These are phyloP conservation scores for Uromys caudimaculatus DNA, from an alignment of 2,797 vertebrate genomes.

Conservation along the genomic window DNA sequence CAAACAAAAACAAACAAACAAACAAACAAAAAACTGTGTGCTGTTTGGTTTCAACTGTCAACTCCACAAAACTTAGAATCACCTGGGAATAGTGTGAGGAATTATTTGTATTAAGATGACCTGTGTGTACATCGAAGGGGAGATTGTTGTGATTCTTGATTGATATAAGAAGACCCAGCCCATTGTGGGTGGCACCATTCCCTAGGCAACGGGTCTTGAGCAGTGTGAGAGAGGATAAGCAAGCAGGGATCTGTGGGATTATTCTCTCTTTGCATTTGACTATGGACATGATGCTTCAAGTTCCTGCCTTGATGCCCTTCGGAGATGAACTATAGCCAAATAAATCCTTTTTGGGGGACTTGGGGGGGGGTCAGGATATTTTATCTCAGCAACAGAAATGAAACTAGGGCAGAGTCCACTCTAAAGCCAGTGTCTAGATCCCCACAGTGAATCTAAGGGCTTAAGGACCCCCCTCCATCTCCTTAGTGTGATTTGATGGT, in stretches of 20 bases:
- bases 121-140: neutral
- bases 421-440: neutral
- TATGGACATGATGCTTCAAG: neutral
- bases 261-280: neutral
- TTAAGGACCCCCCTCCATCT: neutral
- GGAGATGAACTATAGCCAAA: neutral
- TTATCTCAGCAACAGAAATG: neutral
- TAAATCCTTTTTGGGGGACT: neutral
- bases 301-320: neutral
- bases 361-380: neutral
- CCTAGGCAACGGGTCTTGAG: neutral
- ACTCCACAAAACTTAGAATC: neutral
- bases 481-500: neutral
- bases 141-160: neutral
- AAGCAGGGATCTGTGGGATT: neutral
- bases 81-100: neutral
- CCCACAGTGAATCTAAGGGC: neutral
- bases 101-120: neutral
- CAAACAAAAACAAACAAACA: too few species aligned
- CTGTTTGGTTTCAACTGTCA: neutral
- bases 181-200: neutral
- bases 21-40: too few species aligned
- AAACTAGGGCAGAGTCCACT: neutral
- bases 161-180: neutral
- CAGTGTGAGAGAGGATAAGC: neutral